These are phyloP conservation scores for Paraescarpia echinospica DNA, from an alignment of 1,140 invertebrate species.

Conservation along the genomic window DNA sequence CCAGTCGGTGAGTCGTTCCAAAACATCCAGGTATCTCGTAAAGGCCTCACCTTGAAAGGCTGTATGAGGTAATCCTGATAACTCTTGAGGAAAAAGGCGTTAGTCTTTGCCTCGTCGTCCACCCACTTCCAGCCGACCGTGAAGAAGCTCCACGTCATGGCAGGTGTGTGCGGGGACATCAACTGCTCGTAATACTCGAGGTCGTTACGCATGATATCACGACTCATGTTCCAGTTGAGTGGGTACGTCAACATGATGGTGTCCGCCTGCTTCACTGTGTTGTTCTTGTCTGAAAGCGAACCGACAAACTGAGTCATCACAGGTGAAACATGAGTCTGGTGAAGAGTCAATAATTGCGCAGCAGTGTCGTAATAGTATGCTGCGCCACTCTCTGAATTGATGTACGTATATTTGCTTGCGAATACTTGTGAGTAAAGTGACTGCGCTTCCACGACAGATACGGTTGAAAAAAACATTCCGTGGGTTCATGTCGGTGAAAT, in stretches of 20 bases:
- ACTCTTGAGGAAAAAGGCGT: conserved; percentile 26
- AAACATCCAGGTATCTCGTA: not conserved
- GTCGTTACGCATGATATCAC: conserved; percentile 31
- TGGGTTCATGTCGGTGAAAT: too few relatives aligned
- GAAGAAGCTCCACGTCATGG: conserved; percentile 30
- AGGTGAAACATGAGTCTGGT: too few relatives aligned
- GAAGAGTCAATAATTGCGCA: too few relatives aligned
- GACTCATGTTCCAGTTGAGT: conserved; percentile 31
- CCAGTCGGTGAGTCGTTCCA: not conserved
- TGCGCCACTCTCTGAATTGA: too few relatives aligned
- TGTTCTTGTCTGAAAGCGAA: conserved; percentile 7
- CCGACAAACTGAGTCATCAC: not conserved
- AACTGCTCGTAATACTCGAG: conserved; percentile 25
- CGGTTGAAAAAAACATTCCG: too few relatives aligned
- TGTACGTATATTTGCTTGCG: too few relatives aligned
- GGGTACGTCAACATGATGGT: conserved; percentile 32
- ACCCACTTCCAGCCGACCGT: conserved; percentile 31
- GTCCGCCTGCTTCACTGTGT: conserved; percentile 25
- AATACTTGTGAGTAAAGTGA: too few relatives aligned
- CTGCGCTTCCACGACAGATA: too few relatives aligned
- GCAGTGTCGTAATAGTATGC: too few relatives aligned
- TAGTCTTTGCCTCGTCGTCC: conserved; percentile 18
- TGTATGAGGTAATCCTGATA: conserved; percentile 32
- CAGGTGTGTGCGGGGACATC: conserved; percentile 18
- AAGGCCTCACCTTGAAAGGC: conserved; percentile 30